These are phyloP conservation scores for Axis porcinus DNA, from an alignment of 2,113 vertebrate species.

Conservation along the genomic window DNA sequence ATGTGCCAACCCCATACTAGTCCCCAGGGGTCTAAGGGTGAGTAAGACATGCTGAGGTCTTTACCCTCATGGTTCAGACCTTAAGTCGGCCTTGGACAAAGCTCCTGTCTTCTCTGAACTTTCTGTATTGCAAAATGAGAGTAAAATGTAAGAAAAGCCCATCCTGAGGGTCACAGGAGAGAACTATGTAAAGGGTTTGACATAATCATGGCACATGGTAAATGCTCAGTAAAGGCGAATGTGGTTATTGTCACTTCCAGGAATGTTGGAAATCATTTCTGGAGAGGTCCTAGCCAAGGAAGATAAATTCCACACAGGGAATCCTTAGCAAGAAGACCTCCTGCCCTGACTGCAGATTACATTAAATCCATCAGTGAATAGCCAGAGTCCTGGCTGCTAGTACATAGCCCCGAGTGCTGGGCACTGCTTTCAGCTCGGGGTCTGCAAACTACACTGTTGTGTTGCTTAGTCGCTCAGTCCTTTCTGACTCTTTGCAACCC, in stretches of 20 bases:
- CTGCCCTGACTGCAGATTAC: background rate
- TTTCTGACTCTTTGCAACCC: background rate
- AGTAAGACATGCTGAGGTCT: background rate
- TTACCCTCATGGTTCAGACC: background rate
- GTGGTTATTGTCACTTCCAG: background rate
- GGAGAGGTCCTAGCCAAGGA: background rate
- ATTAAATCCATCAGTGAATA: background rate
- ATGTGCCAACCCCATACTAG: no score
- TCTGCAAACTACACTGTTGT: background rate
- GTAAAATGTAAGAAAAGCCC: background rate
- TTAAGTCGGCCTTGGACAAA: background rate
- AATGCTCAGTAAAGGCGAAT: background rate
- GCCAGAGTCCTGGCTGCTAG: background rate
- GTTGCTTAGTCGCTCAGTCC: background rate
- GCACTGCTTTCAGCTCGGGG: background rate
- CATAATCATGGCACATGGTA: accelerated
- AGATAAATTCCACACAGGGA: background rate
- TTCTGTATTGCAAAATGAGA: background rate
- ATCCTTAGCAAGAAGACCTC: background rate
- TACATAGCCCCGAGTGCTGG: background rate
- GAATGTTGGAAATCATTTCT: background rate
- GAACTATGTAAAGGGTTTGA: background rate
- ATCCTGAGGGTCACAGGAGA: background rate
- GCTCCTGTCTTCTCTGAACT: background rate
- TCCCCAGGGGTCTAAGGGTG: background rate